A percentile compares a stretch with the other conserved stretches of the same genome.
Conservation (phyloP, 2,797 vertebrate genomes). For the Coracias cyanogaster region DNA sequence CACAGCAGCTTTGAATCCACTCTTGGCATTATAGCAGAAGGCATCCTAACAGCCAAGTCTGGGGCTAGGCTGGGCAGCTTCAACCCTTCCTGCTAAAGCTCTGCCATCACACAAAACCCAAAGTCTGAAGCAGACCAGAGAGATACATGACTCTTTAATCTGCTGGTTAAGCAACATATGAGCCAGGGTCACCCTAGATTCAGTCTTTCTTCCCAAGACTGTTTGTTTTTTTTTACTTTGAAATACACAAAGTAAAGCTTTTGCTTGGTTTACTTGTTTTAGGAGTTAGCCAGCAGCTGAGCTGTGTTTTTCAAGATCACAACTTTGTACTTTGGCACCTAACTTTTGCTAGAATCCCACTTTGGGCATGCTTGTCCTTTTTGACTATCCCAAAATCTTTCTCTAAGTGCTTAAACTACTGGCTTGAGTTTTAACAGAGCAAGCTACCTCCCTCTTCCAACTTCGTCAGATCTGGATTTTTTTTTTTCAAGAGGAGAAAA, state of each 20-base stretch:
- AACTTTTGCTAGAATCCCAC: neutral
- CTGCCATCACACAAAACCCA: neutral
- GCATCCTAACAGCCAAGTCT: neutral
- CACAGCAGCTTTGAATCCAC: neutral
- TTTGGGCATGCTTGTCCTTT: neutral
- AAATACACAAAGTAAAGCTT: neutral
- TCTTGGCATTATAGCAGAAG: neutral
- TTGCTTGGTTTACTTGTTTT: neutral
- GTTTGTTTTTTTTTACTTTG: too few species aligned
- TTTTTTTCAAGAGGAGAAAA: neutral
- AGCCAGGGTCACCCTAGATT: neutral
- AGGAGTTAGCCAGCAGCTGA: neutral
- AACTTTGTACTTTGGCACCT: neutral
- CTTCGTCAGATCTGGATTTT: neutral
- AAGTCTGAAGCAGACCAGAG: neutral
- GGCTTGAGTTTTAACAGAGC: neutral
- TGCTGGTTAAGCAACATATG: neutral
- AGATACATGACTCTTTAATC: neutral
- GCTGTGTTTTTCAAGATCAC: neutral
- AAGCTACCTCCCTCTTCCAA: neutral
- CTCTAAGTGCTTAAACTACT: neutral
- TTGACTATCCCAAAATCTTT: neutral
- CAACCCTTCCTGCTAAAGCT: neutral
- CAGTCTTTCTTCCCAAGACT: neutral
- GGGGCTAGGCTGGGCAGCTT: neutral